Base-by-base conservation (phyloP, 2,113 vertebrate genomes). In the Clarias gariepinus region DNA sequence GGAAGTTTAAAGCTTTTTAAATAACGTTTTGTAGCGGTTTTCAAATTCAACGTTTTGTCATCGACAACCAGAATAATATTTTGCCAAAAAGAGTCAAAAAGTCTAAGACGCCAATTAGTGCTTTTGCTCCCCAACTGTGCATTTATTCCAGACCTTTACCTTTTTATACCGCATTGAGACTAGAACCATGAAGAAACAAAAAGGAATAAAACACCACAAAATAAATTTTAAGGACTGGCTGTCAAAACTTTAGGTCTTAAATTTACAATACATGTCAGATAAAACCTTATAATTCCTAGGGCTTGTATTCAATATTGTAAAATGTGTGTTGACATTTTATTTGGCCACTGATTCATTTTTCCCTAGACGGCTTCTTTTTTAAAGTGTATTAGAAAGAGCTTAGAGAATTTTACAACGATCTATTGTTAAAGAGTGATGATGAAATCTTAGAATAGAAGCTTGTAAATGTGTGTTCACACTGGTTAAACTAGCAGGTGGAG, bases 371-470 rank as follows among this genome's bases (percentile, higher is more conserved):
- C 9, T 10, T n/a, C 3, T 19, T 87, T 13, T 82, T 55, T 52
- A n/a, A 77, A 63, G 66, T n/a, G 8, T 53, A 23, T 28, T 69
- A 71, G n/a, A 55, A 47, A 76, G 55, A 28, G 36, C 33, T 58
- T 74, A 53, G 68, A 60, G 85, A 53, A 81, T 74, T 73, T 71
- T 86, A 60, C 55, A 82, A 81, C 15, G 57, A 52, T 41, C 25
- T 81, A 41, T 77, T 89, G 28, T 66, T 80, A 81, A 82, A 83
- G 12, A 80, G 8, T 64, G 58, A 81, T 78, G 85, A 80, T 53
- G 64, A 58, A 82, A 15, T 61, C 85, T 58, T 63, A 83, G 86
- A 87, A 87, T 87, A 87, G 86, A 87, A 82, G 69, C 57, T 60
- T 76, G 58, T 82, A 77, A 86, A 55, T 86, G 63, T 83, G 81